Conservation (phyloP, 2,113 vertebrate species). For the Regulus satrapa region DNA sequence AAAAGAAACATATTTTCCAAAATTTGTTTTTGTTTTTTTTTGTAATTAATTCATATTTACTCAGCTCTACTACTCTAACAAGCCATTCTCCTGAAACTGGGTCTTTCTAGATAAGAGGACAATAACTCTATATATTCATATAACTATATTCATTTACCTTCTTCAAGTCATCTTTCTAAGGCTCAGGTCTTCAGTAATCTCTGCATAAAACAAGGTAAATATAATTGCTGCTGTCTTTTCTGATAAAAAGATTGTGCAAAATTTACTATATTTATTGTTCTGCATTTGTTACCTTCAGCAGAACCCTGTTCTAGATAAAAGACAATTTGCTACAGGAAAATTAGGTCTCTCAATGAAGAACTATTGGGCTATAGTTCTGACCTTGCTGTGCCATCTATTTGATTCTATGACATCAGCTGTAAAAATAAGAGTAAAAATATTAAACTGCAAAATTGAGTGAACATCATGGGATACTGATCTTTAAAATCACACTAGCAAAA, state of each 20-base stretch:
- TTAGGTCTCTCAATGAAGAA: not conserved
- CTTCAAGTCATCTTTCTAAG: not conserved
- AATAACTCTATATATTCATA: rapidly evolving
- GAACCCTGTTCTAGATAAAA: not conserved
- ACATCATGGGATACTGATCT: not conserved
- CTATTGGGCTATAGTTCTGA: not conserved
- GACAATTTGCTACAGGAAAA: not conserved
- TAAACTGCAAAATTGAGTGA: not conserved
- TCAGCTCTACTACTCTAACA: not conserved
- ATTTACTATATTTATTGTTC: not conserved
- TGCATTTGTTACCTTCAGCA: not conserved
- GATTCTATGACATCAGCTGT: not conserved
- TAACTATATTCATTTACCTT: not conserved
- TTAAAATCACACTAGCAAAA: not conserved
- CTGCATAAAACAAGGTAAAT: not conserved
- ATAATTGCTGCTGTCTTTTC: not conserved
- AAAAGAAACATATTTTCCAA: not conserved
- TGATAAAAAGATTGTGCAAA: not conserved
- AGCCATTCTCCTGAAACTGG: not conserved
- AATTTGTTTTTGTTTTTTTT: no score
- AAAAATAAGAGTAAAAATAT: not conserved
- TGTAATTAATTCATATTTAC: not conserved
- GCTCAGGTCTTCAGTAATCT: not conserved
- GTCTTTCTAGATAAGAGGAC: not conserved
- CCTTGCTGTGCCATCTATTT: not conserved